Evolutionary conservation across 2,888 invertebrate genomes (phyloP), one percentile per base, ranked within the genome.

Genomic region (Tenthredo livida): DNA sequence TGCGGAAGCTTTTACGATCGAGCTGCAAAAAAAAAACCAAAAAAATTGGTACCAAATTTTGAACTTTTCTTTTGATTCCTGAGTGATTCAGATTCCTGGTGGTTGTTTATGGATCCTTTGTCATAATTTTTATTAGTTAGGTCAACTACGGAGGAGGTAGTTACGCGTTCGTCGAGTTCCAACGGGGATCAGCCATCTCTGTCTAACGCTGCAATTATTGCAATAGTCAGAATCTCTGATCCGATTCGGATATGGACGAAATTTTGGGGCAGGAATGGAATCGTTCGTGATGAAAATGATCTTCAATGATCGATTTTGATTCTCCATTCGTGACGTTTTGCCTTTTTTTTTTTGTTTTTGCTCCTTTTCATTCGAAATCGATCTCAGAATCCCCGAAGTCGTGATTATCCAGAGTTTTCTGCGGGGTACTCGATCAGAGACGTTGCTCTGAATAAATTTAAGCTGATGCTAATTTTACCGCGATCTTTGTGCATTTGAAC

Each of bases 401-500:
- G 37, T 61, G 40, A 73, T 61, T 80, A 61, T 80, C 17, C n/a
- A 29, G 29, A 77, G 15, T 10, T 61, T 80, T 54, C 25, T 12
- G 54, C 80, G 80, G n/a, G 17, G n/a, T 47, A 25, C 5, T 83
- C 83, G 67, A 37, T 25, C 43, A 47, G 25, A n/a, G 50, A 70
- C 65, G 67, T 21, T 83, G 83, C 83, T 67, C 83, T n/a, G 70
- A 67, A 83, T 67, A 67, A 83, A 70, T 70, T 40, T 12, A 61
- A 70, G 83, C 83, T 70, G 83, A 70, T 83, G 47, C 70, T 83
- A 83, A 83, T 67, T 67, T 83, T 83, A 83, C 7, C 83, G 29
- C 67, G 70, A 83, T 67, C 67, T 85, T 67, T 80, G 86, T 84
- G 87, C 87, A 85, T 88, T 88, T 88, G 86, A 88, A 88, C 88